Conservation (phyloP, 2,888 invertebrate genomes). For the Biston betularia region DNA sequence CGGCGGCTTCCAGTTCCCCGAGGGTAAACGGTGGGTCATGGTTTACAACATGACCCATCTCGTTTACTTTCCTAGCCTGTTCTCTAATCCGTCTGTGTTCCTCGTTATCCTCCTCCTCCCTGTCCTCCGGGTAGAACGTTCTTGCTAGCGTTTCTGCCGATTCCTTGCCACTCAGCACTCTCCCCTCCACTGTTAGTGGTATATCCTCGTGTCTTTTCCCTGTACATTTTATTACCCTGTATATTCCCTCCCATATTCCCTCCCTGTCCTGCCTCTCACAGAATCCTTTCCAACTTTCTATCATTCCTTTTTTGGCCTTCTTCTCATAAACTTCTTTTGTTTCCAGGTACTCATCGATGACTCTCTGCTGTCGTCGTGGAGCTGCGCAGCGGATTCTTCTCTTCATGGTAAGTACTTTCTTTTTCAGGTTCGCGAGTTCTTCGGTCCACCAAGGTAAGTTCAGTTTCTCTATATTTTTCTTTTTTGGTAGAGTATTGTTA, state of each 20-base stretch:
- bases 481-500: neutral
- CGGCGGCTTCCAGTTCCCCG: constrained; percentile 21
- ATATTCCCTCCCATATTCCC: constrained; percentile 29
- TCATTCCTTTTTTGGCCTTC: constrained; percentile 25
- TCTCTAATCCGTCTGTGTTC: constrained; percentile 19
- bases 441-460: constrained; percentile 20
- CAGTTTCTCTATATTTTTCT: neutral
- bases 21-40: constrained; percentile 41
- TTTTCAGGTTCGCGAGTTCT: constrained; percentile 35
- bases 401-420: constrained; percentile 28
- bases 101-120: neutral
- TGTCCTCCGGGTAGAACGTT: constrained; percentile 33
- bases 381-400: constrained; percentile 40
- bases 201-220: constrained; percentile 18
- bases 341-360: constrained; percentile 37
- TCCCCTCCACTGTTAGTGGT: neutral
- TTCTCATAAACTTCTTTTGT: constrained; percentile 36
- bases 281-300: constrained; percentile 40
- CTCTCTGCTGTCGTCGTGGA: constrained; percentile 24
- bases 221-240: constrained; percentile 25
- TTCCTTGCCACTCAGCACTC: neutral
- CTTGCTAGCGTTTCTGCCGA: constrained; percentile 21
- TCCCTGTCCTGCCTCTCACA: constrained; percentile 33
- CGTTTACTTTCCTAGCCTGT: constrained; percentile 19
- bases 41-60: constrained; percentile 1